phyloP scores from a whole-genome alignment of 2,888 invertebrate species.

The Ecliptopera silaceata region DNA sequence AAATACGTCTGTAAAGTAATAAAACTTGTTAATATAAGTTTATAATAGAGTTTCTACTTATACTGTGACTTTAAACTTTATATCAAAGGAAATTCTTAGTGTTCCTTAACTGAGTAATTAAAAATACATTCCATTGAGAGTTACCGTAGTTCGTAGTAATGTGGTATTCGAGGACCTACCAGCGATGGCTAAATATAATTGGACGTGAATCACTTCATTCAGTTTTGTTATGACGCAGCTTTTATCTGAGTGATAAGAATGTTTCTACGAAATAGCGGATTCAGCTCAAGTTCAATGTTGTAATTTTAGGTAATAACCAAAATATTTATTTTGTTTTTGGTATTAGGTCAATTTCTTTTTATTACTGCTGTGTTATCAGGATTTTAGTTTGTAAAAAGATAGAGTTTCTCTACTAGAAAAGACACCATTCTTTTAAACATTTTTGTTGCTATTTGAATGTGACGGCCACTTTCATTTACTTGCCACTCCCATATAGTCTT shows the following conservation, averaged over 20 bases:
- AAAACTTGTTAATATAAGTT: neutral
- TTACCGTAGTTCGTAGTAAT: slow-evolving; percentile 70
- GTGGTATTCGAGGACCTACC: slow-evolving; percentile 55
- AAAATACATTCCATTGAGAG: slow-evolving; percentile 40
- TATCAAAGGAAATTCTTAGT: neutral
- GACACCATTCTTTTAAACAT: no score
- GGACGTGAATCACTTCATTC: slow-evolving; percentile 72
- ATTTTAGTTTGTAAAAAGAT: no score
- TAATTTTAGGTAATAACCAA: neutral
- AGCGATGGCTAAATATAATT: slow-evolving; percentile 64
- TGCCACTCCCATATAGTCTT: neutral
- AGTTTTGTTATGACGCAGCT: slow-evolving; percentile 62
- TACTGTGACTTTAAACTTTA: neutral
- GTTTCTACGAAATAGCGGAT: slow-evolving; percentile 46
- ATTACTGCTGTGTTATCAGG: no score
- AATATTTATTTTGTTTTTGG: no score
- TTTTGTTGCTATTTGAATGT: no score
- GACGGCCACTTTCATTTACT: no score
- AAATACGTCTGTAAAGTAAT: slow-evolving; percentile 5
- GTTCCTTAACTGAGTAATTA: slow-evolving; percentile 10
- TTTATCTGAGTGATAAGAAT: slow-evolving; percentile 54
- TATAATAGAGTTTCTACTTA: neutral
- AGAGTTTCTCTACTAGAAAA: no score
- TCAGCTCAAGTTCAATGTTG: slow-evolving; percentile 12
- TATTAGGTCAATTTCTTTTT: no score